Base-by-base conservation (phyloP, 2,888 invertebrate species). In the Rambutsinella grinnellia region DNA sequence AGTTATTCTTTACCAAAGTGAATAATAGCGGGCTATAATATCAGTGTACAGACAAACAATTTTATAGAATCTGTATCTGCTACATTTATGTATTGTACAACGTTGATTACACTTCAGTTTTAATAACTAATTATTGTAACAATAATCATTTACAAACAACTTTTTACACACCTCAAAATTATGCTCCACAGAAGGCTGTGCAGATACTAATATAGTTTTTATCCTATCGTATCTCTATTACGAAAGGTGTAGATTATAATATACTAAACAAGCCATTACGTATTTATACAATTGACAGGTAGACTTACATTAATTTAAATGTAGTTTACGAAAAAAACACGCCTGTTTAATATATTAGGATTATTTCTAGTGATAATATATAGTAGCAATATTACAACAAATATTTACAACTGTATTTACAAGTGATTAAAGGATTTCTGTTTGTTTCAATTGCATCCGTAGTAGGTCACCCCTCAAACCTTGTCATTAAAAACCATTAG, bases 1-100 rank as follows among this genome's bases (percentile, higher is more conserved):
- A 75, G 75, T 75, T 75, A 51, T 74, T 67, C 60, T 75, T 75
- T 75, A 75, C 67, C 75, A 75, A 75, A 75, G 75, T 75, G 75
- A 67, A 75, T 75, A 75, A 68, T 5, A 36, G 62, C 68, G 75
- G 68, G 75, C 62, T 68, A 68, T 75, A 75, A 75, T 75, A 75
- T 75, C 75, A 75, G 75, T 75, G 75, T 75, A 75, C 75, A 75
- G 75, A 75, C 75, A 68, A 69, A 75, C 61, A 75, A 51, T 66
- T 27, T 60, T 61, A 36, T 62, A 27, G n/a, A 49, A 17, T 56
- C 57, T 60, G 36, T 51, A 51, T 60, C 19, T 63, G 58, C 71
- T 66, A 74, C 61, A 67, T 74, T 66, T 53, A 57, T 46, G 53
- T 66, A 67, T 57, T 10, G 53, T 57, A 67, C 67, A 65, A 47